Evolutionary conservation across 2,113 vertebrate species (phyloP).

Genomic region (Balaenoptera acutorostrata): DNA sequence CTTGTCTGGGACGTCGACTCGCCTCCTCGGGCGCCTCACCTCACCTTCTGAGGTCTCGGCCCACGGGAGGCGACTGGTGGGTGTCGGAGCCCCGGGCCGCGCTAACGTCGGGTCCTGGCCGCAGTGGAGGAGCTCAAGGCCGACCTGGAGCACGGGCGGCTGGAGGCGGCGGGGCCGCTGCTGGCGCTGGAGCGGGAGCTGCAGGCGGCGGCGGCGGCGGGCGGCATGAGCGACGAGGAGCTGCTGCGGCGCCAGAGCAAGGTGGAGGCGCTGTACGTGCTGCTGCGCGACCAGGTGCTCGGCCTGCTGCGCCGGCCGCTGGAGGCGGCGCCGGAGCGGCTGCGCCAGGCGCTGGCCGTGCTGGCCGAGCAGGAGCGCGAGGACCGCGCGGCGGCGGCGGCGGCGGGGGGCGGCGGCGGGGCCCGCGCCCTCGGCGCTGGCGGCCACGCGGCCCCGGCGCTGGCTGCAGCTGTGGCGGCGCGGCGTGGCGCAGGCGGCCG

Average conservation of each 20-base stretch:
- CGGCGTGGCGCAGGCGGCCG: conserved; percentile 74
- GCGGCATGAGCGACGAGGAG: conserved; percentile 27
- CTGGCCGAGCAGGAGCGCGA: conserved; percentile 85
- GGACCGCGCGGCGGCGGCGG: conserved; percentile 75
- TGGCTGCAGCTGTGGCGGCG: conserved; percentile 82
- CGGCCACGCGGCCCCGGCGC: conserved; percentile 77
- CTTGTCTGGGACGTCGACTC: neutral
- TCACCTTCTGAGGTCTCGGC: neutral
- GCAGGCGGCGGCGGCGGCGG: conserved; percentile 44
- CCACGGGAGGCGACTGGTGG: rapidly evolving
- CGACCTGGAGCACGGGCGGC: conserved; percentile 48
- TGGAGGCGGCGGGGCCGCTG: conserved; percentile 73
- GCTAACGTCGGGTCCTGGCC: neutral
- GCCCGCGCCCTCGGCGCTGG: neutral
- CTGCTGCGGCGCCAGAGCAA: conserved; percentile 72
- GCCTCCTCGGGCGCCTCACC: neutral
- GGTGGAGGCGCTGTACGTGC: conserved; percentile 72
- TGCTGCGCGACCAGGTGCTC: conserved; percentile 78
- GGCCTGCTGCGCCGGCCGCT: conserved; percentile 79
- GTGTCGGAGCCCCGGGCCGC: neutral
- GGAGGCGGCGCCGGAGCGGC: conserved; percentile 60
- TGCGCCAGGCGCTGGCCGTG: conserved; percentile 84
- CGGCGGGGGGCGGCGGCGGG: neutral
- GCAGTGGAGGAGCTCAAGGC: neutral
- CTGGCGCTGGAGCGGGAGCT: conserved; percentile 81